Evolutionary conservation across 2,888 invertebrate species (phyloP), one percentile per base, ranked within the genome.

Genomic region (Macrosoma leucophasiata): DNA sequence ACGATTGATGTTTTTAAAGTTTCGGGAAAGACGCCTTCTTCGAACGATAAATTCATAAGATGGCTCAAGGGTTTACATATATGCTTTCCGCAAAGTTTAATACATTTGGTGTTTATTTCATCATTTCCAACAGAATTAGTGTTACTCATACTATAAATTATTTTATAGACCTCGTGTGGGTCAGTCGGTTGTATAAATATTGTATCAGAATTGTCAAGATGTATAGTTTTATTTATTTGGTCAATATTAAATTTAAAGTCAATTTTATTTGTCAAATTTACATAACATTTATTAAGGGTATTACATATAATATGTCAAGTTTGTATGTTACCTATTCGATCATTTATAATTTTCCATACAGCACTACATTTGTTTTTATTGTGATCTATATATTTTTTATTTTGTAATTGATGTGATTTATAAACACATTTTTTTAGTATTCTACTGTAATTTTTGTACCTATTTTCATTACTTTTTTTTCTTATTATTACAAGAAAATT

Each of bases 11-110:
- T 12, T 23, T 38, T 33, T 12, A 33, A 5, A 9, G 4, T 8
- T 10, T 22, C 11, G n/a, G 38, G 30, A 23, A 38, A 38, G 13
- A 8, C 8, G 1, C 36, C 32, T 9, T 35, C 20, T 20, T 11
- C 13, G 14, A 35, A 35, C 14, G 24, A 25, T 5, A 6, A 3
- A 11, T 35, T 35, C 2, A 35, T 35, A 6, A 35, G 22, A 15
- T 35, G 29, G 21, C 21, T 21, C 21, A 21, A 11, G 5, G 21
- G 21, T 21, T 21, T 11, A n/a, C 21, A 21, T 3, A 21, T 21
- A 6, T 4, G 11, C 3, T 21, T n/a, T 21, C 10, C 21, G 5
- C 10, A 10, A 6, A 9, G 21, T 10, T 21, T 21, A 21, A 21
- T 21, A 21, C 9, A 21, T 21, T 21, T 21, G 11, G 21, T 21